Evolutionary conservation across 2,113 vertebrate genomes (phyloP), one percentile per base, ranked within the genome.

Genomic region (Natator depressus): DNA sequence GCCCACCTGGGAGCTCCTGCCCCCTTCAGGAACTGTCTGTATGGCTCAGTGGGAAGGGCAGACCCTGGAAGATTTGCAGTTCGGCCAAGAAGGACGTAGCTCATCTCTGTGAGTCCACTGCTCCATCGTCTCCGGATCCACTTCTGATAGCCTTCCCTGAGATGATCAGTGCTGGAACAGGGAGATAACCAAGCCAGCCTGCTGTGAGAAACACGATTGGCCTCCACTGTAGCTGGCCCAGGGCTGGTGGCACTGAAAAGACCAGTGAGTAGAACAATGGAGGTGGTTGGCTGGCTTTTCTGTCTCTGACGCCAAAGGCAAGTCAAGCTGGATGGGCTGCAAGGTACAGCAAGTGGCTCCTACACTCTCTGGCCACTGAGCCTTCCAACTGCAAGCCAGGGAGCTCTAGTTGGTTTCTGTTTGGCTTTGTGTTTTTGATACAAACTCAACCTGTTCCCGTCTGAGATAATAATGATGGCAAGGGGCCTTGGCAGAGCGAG

Each of bases 381-480:
- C 35, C 46, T 50, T 27, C 49, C 27, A 3, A 0, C 0, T 35
- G 80, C 72, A 82, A 47, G 29, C 14, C 0, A 1, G 42, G 35
- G 76, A 83, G 6, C 5, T 51, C 51, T 35, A 0, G 0, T 3
- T 35, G 35, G 46, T 10, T 38, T 47, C 46, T 72, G 65, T 72
- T 38, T 72, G n/a, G 65, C 17, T 38, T 72, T 10, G 7, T 72
- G 19, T n/a, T 72, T 22, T 72, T 10, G n/a, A 72, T 38, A 38
- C 19, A 38, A 38, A 22, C 65, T 72, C 4, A 9, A 38, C 65
- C 65, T 72, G 65, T 72, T 38, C n/a, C 31, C 25, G 4, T n/a
- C 24, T 24, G 35, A 35, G 75, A 47, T 46, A 24, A 76, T 76
- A 47, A 76, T 47, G 20, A 78, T 42, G 27, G 72, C 38, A 76